These are phyloP conservation scores for Paralvinella palmiformis DNA, from an alignment of 1,140 invertebrate genomes.

Conservation along the genomic window DNA sequence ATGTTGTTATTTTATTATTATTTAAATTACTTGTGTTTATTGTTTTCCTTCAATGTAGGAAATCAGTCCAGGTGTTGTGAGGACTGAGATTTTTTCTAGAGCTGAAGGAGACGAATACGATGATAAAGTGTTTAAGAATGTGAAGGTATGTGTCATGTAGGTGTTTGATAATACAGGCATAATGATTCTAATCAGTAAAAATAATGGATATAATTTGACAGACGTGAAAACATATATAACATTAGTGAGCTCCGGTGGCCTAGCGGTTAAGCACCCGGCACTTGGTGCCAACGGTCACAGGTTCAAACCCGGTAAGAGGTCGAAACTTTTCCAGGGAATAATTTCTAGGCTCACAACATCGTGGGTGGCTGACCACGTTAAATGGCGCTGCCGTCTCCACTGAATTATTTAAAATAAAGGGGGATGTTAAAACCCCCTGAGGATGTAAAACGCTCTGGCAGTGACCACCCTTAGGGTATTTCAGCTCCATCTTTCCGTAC, in stretches of 20 bases:
- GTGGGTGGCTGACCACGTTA: no score
- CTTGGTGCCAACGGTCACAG: no score
- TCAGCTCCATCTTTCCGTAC: no score
- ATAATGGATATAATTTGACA: background rate
- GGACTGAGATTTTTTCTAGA: conserved; percentile 4
- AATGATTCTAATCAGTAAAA: background rate
- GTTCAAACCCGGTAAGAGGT: background rate
- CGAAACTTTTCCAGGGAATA: background rate
- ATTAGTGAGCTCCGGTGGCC: background rate
- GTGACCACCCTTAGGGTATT: no score
- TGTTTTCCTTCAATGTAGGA: background rate
- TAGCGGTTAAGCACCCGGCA: background rate
- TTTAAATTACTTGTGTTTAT: background rate
- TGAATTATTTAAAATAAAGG: no score
- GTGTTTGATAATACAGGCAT: background rate
- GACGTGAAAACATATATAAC: background rate
- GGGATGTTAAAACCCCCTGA: no score
- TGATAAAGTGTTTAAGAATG: background rate
- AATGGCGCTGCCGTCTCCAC: no score
- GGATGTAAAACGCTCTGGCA: no score
- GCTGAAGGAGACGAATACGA: background rate
- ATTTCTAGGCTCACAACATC: no score
- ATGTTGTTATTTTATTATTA: background rate
- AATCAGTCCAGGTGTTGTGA: conserved; percentile 11
- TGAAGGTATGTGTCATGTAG: background rate